Base-by-base conservation (phyloP, 2,113 vertebrate genomes). In the Microcebus murinus region DNA sequence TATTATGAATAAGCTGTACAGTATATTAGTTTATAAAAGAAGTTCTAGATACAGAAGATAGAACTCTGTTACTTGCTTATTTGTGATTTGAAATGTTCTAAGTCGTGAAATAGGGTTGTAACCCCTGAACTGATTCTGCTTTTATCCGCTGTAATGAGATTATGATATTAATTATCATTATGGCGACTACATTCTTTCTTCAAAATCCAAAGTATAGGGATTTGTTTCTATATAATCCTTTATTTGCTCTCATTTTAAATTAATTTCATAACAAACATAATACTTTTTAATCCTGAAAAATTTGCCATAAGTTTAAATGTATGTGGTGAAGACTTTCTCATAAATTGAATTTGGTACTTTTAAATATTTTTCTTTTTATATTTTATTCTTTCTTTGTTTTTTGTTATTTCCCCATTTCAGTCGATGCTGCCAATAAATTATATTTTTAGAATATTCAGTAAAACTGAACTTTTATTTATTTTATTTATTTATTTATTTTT, bases 271-370 rank as follows among this genome's bases (percentile, higher is more conserved):
- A 61, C 7, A 91, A 83, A 67, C 29, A 18, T 77, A 52, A 61
- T 73, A 71, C 0, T 4, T 42, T 96, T 91, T 91, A 31, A 81
- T 39, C 29, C 36, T 74, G 31, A 87, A 87, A 94, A 94, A 87
- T 93, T 87, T 88, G 73, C 59, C 2, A 2, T 57, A 84, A 71
- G 6, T 85, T 85, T 95, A 92, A 83, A 70, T 88, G 8, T 86
- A 39, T 88, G 4, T 77, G 45, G 8, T 55, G 13, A 91, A 88
- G 36, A 86, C 23, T 89, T 94, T 91, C 29, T 81, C 17, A 59
- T 71, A 81, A 94, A 61, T 65, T 70, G 34, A 90, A 61, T 91
- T 95, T 83, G 27, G 89, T 92, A 92, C 52, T 84, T 96, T 91
- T 61, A 91, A 85, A 77, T 87, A 29, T 94, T 89, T 63, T 63